A percentile compares a stretch with the other conserved stretches of the same genome.
Conservation (phyloP, 2,113 vertebrate species). For the Clinocottus analis region DNA sequence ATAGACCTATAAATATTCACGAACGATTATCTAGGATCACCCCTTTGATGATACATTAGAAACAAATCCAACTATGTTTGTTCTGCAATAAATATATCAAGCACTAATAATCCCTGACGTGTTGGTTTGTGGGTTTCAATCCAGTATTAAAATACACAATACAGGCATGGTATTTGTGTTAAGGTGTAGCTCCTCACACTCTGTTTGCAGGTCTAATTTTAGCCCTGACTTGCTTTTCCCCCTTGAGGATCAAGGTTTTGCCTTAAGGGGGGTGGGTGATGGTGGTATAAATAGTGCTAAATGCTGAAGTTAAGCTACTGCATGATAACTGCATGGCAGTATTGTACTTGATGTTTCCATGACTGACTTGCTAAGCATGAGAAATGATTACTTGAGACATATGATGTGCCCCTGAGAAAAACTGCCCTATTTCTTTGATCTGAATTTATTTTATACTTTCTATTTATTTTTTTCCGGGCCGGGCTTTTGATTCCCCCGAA, state of each 20-base stretch:
- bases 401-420: constrained; percentile 60
- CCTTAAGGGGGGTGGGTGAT: constrained; percentile 41
- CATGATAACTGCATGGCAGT: constrained; percentile 25
- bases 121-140: constrained; percentile 20
- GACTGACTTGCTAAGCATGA: constrained; percentile 64
- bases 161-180: constrained; percentile 37
- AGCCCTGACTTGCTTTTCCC: constrained; percentile 47
- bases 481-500: constrained; percentile 45
- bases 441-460: constrained; percentile 57
- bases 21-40: constrained; percentile 18
- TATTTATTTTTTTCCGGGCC: constrained; percentile 51
- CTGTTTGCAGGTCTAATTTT: constrained; percentile 67
- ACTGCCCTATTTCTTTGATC: constrained; percentile 57
- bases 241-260: constrained; percentile 53
- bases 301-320: constrained; percentile 52
- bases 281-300: constrained; percentile 41
- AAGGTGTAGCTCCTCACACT: constrained; percentile 42
- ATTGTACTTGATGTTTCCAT: constrained; percentile 39
- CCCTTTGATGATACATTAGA: constrained; percentile 20
- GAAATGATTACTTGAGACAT: constrained; percentile 72
- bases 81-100: constrained; percentile 21
- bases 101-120: background rate
- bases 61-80: constrained; percentile 1
- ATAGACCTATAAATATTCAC: constrained; percentile 35
- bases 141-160: constrained; percentile 37